Evolutionary conservation across 2,888 invertebrate genomes (phyloP).

Genomic region (Tipula helvola): DNA sequence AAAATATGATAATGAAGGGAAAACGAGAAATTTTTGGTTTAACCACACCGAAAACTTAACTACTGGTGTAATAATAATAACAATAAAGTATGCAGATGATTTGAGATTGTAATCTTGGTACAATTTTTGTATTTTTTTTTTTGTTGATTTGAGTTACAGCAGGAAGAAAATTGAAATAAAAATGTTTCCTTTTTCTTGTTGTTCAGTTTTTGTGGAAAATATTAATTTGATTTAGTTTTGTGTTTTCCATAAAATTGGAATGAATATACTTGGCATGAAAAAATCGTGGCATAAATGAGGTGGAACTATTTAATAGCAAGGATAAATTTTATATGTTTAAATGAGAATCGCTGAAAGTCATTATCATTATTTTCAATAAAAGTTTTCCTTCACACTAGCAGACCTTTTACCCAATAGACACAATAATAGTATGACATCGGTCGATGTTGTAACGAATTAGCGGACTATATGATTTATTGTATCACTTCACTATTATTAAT

Average conservation of each 20-base stretch:
- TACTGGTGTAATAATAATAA: background rate
- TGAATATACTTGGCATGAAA: background rate
- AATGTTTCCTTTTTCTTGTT: background rate
- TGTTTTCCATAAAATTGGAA: background rate
- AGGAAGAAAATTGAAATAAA: background rate
- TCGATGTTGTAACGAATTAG: no score
- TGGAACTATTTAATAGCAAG: background rate
- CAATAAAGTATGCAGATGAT: background rate
- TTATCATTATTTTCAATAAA: no score
- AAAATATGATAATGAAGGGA: background rate
- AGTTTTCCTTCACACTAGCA: no score
- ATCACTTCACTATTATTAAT: no score
- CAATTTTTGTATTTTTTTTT: background rate
- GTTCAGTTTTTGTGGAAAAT: background rate
- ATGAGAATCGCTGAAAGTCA: no score
- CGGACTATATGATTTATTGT: no score
- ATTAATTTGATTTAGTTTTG: background rate
- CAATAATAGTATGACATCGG: no score
- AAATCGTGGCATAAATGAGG: background rate
- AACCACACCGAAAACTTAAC: background rate
- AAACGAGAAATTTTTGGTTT: background rate
- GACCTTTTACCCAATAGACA: no score
- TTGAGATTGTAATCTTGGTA: background rate
- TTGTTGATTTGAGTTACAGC: background rate
- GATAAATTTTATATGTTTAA: no score